Evolutionary conservation across 1,140 invertebrate species (phyloP), one percentile per base, ranked within the genome.

Genomic region (Phymastichus coffea): DNA sequence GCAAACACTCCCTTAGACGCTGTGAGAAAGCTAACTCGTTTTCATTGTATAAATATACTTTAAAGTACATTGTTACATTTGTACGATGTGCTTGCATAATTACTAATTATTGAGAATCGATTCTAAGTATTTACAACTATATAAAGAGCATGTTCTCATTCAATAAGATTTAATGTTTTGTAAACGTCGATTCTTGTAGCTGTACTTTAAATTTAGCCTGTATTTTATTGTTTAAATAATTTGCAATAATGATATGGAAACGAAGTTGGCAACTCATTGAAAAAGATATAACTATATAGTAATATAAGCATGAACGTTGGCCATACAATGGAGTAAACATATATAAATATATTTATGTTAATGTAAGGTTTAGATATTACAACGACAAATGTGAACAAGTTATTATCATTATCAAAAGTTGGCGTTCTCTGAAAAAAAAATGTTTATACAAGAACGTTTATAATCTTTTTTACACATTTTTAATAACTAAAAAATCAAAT

Each of bases 281-380:
- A 62, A 52, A 49, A 33, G n/a, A 61, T 63, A 66, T 54, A 51
- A 65, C 52, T n/a, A n/a, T n/a, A n/a, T n/a, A n/a, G n/a, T n/a
- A n/a, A n/a, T n/a, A n/a, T n/a, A n/a, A n/a, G 75, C 73, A 77
- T 77, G 72, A 78, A 77, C 74, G 70, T 78, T 78, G 72, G 73
- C 76, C 75, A 77, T 78, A 77, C 71, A 76, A 76, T 76, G 73
- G 73, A 74, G 71, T 74, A 75, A 73, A 77, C 49, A 68, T 65
- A 70, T 64, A 70, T 64, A 72, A 65, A 75, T 75, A 76, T 77
- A 76, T 77, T 74, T 76, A 76, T 77, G 73, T 77, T 76, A 76
- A 77, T 63, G 49, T 75, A 76, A 77, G 73, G 66, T 25, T 61
- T 74, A 72, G 67, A 28, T 70, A 68, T 63, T 70, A 66, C 51